Evolutionary conservation across 2,888 invertebrate genomes (phyloP).

Genomic region (Stramonita haemastoma): DNA sequence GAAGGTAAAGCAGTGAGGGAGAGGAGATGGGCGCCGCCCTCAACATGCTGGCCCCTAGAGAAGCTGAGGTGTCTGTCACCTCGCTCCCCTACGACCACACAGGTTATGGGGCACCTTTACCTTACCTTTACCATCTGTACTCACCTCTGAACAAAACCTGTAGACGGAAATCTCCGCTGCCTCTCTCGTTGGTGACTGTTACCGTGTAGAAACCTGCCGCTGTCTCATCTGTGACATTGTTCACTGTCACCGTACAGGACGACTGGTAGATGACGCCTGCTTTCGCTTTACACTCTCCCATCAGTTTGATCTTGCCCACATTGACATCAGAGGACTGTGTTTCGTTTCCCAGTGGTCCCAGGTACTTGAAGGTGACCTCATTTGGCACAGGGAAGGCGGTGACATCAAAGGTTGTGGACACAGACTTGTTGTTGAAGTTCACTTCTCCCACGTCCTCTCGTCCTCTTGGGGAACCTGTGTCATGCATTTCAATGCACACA

Average conservation of each 20-base stretch:
- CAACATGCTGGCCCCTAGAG: no score
- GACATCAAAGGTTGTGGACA: background rate
- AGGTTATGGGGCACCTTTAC: no score
- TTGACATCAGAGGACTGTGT: background rate
- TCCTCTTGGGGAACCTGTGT: background rate
- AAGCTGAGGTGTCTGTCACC: no score
- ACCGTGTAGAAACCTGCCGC: background rate
- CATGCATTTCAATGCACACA: background rate
- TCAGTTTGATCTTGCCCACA: background rate
- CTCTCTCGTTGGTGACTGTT: background rate
- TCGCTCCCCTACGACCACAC: no score
- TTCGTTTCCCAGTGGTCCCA: background rate
- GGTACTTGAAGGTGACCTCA: background rate
- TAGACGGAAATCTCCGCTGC: background rate
- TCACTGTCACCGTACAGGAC: background rate
- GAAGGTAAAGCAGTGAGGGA: no score
- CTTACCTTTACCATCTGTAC: no score
- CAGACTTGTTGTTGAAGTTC: background rate
- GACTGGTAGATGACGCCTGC: background rate
- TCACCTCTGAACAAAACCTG: background rate
- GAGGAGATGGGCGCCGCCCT: no score
- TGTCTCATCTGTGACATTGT: background rate
- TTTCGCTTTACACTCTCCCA: background rate
- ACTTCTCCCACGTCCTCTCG: background rate
- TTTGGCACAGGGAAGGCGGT: background rate